These are phyloP conservation scores for Dinocampus coccinellae DNA, from an alignment of 2,888 invertebrate genomes.

Conservation along the genomic window DNA sequence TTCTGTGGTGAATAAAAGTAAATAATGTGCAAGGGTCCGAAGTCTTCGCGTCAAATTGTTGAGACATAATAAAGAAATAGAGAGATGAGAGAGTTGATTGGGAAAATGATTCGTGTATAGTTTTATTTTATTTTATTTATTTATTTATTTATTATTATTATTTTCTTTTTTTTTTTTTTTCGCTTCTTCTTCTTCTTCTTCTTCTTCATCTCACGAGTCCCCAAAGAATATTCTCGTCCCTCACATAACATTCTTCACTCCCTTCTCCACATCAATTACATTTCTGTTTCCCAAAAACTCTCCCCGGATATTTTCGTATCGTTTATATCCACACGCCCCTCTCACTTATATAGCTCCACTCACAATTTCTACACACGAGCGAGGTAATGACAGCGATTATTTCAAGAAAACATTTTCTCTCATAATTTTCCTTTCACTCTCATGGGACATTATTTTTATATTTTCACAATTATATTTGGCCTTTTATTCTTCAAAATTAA, in stretches of 20 bases:
- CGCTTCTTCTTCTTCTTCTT: slow-evolving; percentile 13
- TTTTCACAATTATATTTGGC: background rate
- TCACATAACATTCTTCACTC: background rate
- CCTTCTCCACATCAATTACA: slow-evolving; percentile 17
- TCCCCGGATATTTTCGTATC: slow-evolving; percentile 6
- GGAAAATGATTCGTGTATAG: slow-evolving; percentile 9
- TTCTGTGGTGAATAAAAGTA: background rate
- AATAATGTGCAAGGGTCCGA: background rate
- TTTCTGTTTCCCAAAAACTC: slow-evolving; percentile 14
- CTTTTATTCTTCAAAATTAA: background rate
- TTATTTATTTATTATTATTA: background rate
- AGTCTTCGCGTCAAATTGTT: background rate
- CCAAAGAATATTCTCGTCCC: background rate
- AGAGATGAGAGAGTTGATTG: slow-evolving; percentile 20
- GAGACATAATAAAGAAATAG: background rate
- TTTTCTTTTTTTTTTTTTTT: slow-evolving; percentile 15
- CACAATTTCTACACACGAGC: background rate
- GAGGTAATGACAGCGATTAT: slow-evolving; percentile 14
- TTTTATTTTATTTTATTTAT: background rate
- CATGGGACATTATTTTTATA: background rate
- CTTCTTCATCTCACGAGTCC: slow-evolving; percentile 15
- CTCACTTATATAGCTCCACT: background rate
- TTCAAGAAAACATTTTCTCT: background rate
- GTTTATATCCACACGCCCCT: background rate
- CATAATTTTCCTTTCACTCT: background rate